These are phyloP conservation scores for Colistium nudipinnis DNA, from an alignment of 2,113 vertebrate species.

Conservation along the genomic window DNA sequence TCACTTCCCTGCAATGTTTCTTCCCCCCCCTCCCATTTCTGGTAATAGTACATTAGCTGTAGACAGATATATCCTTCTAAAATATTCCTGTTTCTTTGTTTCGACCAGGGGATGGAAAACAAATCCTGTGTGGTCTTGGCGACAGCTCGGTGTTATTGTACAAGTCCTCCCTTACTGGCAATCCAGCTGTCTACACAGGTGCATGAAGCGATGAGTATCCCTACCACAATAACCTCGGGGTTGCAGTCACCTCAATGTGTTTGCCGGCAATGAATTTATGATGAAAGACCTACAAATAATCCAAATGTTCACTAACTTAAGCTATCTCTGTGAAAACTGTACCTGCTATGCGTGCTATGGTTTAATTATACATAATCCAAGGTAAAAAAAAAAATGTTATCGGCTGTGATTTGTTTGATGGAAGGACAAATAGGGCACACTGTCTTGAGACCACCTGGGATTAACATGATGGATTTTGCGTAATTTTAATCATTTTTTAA, in stretches of 20 bases:
- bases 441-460: neutral
- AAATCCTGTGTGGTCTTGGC: slow-evolving; percentile 87
- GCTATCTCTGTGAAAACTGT: slow-evolving; percentile 34
- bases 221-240: slow-evolving; percentile 11
- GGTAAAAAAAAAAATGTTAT: slow-evolving; percentile 10
- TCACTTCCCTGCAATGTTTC: slow-evolving; percentile 4
- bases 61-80: slow-evolving; percentile 19
- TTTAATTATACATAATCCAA: no score
- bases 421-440: no score
- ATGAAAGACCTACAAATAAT: slow-evolving; percentile 34
- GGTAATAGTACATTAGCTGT: slow-evolving; percentile 28
- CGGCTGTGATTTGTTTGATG: no score
- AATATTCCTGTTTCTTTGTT: slow-evolving; percentile 40
- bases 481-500: neutral
- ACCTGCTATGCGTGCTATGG: no score
- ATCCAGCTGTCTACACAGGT: slow-evolving; percentile 86
- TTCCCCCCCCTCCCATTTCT: neutral
- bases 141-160: slow-evolving; percentile 83
- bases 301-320: slow-evolving; percentile 35
- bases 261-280: neutral
- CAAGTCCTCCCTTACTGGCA: slow-evolving; percentile 76
- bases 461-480: neutral
- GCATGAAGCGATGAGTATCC: slow-evolving; percentile 31
- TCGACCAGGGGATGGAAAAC: slow-evolving; percentile 85
- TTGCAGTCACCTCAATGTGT: slow-evolving; percentile 7